A percentile compares a stretch with the other conserved stretches of the same genome.
phyloP scores from a whole-genome alignment of 2,797 vertebrate species.

The Eulemur mongoz region DNA sequence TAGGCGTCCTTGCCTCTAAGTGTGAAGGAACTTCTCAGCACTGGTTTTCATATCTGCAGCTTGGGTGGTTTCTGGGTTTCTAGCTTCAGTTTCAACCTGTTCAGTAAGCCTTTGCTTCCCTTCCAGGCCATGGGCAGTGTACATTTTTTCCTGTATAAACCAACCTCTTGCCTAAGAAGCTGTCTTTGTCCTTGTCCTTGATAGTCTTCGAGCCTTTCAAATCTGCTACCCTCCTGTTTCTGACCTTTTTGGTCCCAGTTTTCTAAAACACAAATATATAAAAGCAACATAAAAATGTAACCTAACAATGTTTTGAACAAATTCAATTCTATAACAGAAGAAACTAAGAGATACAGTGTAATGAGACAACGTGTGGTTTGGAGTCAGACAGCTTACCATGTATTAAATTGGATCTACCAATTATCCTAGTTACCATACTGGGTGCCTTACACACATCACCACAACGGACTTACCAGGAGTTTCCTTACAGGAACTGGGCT shows the following conservation, averaged over 20 bases:
- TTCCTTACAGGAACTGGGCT: not conserved
- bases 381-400: not conserved
- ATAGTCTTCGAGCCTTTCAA: not conserved
- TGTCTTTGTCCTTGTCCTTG: not conserved
- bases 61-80: not conserved
- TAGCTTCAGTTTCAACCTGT: not conserved
- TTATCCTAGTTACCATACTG: rapidly evolving
- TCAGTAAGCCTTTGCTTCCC: not conserved
- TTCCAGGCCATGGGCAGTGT: not conserved
- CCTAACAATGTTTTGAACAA: not conserved
- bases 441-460: rapidly evolving
- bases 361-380: not conserved
- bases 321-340: not conserved
- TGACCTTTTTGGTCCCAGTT: not conserved
- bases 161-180: not conserved
- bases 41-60: not conserved
- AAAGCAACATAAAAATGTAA: conserved; percentile 18
- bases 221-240: not conserved
- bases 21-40: not conserved
- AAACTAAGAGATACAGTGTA: not conserved
- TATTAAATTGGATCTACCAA: not conserved
- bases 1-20: not conserved
- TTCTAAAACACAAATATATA: conserved; percentile 24
- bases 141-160: not conserved
- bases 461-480: no score